These are phyloP conservation scores for Phalacrocorax carbo DNA, from an alignment of 2,113 vertebrate species.

Conservation along the genomic window DNA sequence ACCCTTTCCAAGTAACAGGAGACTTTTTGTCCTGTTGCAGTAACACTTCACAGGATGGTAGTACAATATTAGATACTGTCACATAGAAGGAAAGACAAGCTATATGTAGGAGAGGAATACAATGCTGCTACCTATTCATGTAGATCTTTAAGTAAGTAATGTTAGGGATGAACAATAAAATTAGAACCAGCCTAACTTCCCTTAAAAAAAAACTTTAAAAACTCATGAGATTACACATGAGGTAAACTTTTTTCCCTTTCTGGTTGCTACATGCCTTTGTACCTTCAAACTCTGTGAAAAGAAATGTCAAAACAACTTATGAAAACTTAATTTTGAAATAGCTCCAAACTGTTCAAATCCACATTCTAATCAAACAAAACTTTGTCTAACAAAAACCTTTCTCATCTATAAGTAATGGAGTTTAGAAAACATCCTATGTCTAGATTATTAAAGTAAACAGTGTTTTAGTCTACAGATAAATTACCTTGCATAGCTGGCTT, in stretches of 20 bases:
- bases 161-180: neutral
- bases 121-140: neutral
- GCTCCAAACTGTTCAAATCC: neutral
- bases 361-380: neutral
- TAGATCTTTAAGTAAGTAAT: neutral
- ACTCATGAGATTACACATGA: accelerated
- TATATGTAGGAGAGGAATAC: neutral
- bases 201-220: neutral
- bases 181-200: neutral
- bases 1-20: neutral
- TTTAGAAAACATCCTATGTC: neutral
- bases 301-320: neutral
- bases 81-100: neutral
- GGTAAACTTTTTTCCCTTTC: neutral
- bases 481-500: neutral
- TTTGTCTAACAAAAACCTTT: neutral
- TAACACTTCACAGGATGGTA: neutral
- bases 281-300: neutral
- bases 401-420: neutral
- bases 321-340: neutral
- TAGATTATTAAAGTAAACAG: neutral
- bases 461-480: neutral
- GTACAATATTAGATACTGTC: neutral
- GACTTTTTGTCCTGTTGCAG: neutral
- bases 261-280: neutral